phyloP scores from a whole-genome alignment of 2,113 vertebrate species.

The Pelmatolapia mariae region DNA sequence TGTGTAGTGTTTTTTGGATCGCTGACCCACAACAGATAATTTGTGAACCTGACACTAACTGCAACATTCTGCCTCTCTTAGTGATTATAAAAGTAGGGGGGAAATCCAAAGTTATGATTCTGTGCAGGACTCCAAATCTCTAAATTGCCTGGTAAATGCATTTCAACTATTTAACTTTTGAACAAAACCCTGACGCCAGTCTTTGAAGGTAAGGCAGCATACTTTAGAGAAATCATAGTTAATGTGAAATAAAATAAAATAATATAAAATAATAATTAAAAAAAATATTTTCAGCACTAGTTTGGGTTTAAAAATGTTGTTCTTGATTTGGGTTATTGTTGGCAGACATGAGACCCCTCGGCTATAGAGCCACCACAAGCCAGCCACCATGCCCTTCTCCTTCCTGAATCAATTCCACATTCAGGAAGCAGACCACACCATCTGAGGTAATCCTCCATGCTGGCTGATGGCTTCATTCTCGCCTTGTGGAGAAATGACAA shows the following conservation, averaged over 20 bases:
- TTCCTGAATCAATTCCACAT: conserved; percentile 66
- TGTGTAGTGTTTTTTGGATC: neutral
- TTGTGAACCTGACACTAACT: neutral
- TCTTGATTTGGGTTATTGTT: conserved; percentile 28
- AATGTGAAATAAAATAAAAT: neutral
- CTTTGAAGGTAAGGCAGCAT: neutral
- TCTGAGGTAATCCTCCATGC: conserved; percentile 54
- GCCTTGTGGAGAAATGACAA: conserved; percentile 62
- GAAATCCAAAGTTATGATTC: neutral
- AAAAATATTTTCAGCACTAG: neutral
- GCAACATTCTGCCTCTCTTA: neutral
- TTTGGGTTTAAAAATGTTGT: conserved; percentile 18
- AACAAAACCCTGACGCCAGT: neutral
- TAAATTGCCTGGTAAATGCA: neutral
- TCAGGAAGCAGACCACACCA: conserved; percentile 35
- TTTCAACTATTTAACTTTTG: neutral
- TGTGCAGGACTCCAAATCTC: neutral
- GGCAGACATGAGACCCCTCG: conserved; percentile 23
- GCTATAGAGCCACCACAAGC: conserved; percentile 37
- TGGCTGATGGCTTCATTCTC: conserved; percentile 41
- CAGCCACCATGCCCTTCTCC: conserved; percentile 43
- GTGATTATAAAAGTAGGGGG: neutral
- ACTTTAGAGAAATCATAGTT: neutral
- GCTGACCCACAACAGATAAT: neutral
- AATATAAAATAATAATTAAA: neutral